Evolutionary conservation across 2,113 vertebrate species (phyloP).

Genomic region (Gracilinanus agilis): DNA sequence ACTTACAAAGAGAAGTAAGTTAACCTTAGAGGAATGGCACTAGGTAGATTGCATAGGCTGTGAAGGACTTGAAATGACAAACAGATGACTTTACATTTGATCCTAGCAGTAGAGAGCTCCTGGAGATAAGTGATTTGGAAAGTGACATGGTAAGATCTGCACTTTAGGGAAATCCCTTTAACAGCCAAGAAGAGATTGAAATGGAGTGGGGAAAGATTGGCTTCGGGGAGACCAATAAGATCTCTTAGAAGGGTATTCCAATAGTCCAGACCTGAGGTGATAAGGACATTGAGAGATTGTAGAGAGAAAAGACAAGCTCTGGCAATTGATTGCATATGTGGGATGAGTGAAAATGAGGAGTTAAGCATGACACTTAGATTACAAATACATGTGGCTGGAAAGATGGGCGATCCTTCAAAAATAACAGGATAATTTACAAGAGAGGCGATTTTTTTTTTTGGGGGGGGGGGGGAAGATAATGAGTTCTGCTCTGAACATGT

Average conservation of each 20-base stretch:
- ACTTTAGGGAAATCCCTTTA: conserved; percentile 27
- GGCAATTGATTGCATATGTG: background rate
- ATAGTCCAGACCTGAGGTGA: background rate
- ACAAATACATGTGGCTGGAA: background rate
- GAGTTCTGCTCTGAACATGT: background rate
- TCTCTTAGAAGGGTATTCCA: background rate
- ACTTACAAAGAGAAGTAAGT: background rate
- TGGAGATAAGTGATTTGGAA: background rate
- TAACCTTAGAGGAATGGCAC: background rate
- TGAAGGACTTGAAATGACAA: background rate
- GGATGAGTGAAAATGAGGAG: background rate
- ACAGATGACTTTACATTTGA: background rate
- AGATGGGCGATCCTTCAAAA: background rate
- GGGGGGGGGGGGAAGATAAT: background rate
- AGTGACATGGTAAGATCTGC: conserved; percentile 4
- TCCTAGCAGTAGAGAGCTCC: background rate
- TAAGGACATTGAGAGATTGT: background rate
- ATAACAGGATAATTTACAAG: background rate
- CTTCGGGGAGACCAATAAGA: background rate
- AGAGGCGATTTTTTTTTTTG: background rate
- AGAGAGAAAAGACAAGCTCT: background rate
- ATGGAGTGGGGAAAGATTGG: background rate
- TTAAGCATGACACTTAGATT: background rate
- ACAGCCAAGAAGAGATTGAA: background rate
- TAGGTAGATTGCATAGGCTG: background rate